Evolutionary conservation across 2,888 invertebrate genomes (phyloP).

Genomic region (Trachelus tabidus): DNA sequence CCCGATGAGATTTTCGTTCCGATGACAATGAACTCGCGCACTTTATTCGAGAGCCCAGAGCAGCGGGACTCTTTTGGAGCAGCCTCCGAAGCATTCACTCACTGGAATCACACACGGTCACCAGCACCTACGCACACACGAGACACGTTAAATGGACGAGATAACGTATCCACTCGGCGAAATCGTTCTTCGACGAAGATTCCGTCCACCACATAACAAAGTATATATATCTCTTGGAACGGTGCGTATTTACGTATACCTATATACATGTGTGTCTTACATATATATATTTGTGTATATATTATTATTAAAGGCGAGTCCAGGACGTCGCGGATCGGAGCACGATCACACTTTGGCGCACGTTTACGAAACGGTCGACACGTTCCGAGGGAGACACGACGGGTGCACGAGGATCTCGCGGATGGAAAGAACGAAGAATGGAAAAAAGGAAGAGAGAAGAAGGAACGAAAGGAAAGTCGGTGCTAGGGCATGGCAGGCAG

Average conservation of each 20-base stretch:
- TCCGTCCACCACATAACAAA: neutral
- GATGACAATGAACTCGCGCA: conserved; percentile 5
- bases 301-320: conserved; percentile 1
- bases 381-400: neutral
- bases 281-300: neutral
- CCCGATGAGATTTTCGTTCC: neutral
- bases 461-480: conserved; percentile 47
- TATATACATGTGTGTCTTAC: neutral
- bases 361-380: neutral
- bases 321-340: conserved; percentile 2
- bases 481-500: conserved; percentile 62
- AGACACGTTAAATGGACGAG: neutral
- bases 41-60: neutral
- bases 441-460: conserved; percentile 22
- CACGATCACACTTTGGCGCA: neutral
- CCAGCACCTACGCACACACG: neutral
- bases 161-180: neutral
- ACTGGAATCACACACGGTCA: neutral
- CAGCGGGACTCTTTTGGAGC: neutral
- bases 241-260: neutral
- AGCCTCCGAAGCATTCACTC: neutral
- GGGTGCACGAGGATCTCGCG: neutral
- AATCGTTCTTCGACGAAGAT: neutral
- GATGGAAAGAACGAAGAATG: conserved; percentile 18
- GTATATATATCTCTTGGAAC: neutral